phyloP scores from a whole-genome alignment of 1,140 invertebrate genomes.

The Anthonomus grandis region DNA sequence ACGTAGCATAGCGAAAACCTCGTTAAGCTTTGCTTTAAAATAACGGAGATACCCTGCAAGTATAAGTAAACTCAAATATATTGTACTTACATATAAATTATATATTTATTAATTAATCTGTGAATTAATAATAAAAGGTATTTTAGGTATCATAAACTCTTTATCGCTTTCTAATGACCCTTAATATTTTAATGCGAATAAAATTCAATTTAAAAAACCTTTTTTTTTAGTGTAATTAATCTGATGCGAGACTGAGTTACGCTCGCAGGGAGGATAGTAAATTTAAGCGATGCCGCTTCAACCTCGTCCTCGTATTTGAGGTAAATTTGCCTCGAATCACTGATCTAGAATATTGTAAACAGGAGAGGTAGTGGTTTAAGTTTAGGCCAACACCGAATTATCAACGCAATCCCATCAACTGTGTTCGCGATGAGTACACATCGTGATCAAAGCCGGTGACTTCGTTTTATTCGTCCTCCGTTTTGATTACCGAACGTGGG shows the following conservation, averaged over 20 bases:
- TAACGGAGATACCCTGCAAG: too few relatives aligned
- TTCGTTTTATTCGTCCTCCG: slow-evolving; percentile 12
- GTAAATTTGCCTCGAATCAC: slow-evolving; percentile 40
- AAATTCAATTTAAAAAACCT: too few relatives aligned
- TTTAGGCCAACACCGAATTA: slow-evolving; percentile 42
- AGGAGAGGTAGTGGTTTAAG: slow-evolving; percentile 36
- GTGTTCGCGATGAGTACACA: slow-evolving; percentile 30
- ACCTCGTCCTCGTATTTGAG: slow-evolving; percentile 32
- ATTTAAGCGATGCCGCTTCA: background rate
- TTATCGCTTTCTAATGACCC: too few relatives aligned
- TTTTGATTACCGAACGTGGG: slow-evolving; percentile 33
- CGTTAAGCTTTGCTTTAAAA: too few relatives aligned
- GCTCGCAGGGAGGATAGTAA: background rate
- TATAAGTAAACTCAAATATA: too few relatives aligned
- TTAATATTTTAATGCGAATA: too few relatives aligned
- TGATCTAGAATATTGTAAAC: slow-evolving; percentile 47
- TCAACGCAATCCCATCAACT: slow-evolving; percentile 43
- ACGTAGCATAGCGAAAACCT: too few relatives aligned
- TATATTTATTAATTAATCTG: too few relatives aligned
- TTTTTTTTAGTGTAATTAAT: slow-evolving; percentile 22
- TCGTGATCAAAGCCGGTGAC: slow-evolving; percentile 10
- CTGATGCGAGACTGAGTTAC: background rate
- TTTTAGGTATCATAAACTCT: too few relatives aligned
- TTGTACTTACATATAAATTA: too few relatives aligned
- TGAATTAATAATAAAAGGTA: too few relatives aligned